phyloP scores from a whole-genome alignment of 1,140 invertebrate species.

The Lysiphlebus fabarum region DNA sequence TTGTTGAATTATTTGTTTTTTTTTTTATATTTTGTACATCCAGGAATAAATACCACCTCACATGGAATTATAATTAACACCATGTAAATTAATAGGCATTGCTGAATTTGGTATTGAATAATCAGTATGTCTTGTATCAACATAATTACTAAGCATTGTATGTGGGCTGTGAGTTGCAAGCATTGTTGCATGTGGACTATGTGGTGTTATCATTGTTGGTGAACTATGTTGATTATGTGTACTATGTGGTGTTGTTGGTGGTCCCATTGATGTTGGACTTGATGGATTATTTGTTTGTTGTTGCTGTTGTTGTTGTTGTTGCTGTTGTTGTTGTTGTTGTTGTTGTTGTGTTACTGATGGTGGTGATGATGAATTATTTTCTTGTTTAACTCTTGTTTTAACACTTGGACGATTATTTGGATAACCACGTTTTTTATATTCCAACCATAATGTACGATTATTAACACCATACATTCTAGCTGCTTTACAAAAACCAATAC shows the following conservation, averaged over 20 bases:
- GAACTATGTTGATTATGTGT: slow-evolving; percentile 50
- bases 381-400: slow-evolving; percentile 65
- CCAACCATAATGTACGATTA: slow-evolving; percentile 78
- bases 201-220: slow-evolving; percentile 50
- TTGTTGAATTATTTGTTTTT: no score
- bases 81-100: slow-evolving; percentile 65
- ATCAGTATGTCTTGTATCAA: slow-evolving; percentile 46
- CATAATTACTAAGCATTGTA: slow-evolving; percentile 44
- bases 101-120: slow-evolving; percentile 52
- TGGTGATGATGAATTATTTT: slow-evolving; percentile 51
- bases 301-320: slow-evolving; percentile 56
- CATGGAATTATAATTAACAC: slow-evolving; percentile 71
- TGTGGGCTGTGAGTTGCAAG: slow-evolving; percentile 44
- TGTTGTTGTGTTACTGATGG: slow-evolving; percentile 39
- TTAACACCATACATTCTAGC: slow-evolving; percentile 78
- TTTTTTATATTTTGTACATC: slow-evolving; percentile 19
- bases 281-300: slow-evolving; percentile 46
- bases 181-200: slow-evolving; percentile 49
- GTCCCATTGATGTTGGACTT: slow-evolving; percentile 57
- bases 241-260: slow-evolving; percentile 52
- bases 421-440: slow-evolving; percentile 79
- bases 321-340: slow-evolving; percentile 53
- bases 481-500: slow-evolving; percentile 80
- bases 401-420: slow-evolving; percentile 72
- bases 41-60: slow-evolving; percentile 46